Evolutionary conservation across 2,797 vertebrate species (phyloP).

Genomic region (Alauda arvensis): DNA sequence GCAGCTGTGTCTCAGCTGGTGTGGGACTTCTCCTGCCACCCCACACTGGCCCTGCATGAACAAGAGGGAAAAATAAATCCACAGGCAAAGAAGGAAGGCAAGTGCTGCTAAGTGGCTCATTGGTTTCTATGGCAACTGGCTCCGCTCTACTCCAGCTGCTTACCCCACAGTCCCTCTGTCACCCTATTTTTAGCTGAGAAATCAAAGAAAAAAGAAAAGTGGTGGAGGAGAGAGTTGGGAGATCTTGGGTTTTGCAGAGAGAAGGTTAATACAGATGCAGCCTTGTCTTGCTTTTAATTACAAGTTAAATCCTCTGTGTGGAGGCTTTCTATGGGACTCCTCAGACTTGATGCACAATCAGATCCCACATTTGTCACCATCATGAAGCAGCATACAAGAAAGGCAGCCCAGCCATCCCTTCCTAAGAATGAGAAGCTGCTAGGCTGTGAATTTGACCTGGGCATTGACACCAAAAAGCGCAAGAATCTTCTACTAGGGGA

Average conservation of each 20-base stretch:
- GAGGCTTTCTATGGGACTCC: constrained; percentile 19
- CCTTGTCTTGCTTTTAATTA: constrained; percentile 43
- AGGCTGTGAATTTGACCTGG: not conserved
- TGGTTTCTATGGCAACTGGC: constrained; percentile 78
- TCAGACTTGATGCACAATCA: not conserved
- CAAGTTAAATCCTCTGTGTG: not conserved
- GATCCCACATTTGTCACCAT: not conserved
- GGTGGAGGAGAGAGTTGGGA: constrained; percentile 19
- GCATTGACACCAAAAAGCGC: not conserved
- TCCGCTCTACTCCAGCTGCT: constrained; percentile 75
- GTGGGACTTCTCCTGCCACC: constrained; percentile 11
- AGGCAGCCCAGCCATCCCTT: not conserved
- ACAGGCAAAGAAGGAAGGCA: constrained; percentile 72
- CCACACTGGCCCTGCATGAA: constrained; percentile 18
- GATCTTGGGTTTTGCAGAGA: not conserved
- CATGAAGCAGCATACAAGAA: not conserved
- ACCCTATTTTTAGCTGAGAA: constrained; percentile 79
- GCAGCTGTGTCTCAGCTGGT: not conserved
- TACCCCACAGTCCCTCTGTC: constrained; percentile 82
- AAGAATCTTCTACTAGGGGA: not conserved
- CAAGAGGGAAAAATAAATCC: constrained; percentile 48
- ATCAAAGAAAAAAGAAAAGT: constrained; percentile 69
- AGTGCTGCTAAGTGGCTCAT: constrained; percentile 77
- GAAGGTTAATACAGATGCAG: constrained; percentile 43
- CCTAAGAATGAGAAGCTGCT: not conserved